Base-by-base conservation (phyloP, 1,140 invertebrate species). In the Hylaeus volcanicus region DNA sequence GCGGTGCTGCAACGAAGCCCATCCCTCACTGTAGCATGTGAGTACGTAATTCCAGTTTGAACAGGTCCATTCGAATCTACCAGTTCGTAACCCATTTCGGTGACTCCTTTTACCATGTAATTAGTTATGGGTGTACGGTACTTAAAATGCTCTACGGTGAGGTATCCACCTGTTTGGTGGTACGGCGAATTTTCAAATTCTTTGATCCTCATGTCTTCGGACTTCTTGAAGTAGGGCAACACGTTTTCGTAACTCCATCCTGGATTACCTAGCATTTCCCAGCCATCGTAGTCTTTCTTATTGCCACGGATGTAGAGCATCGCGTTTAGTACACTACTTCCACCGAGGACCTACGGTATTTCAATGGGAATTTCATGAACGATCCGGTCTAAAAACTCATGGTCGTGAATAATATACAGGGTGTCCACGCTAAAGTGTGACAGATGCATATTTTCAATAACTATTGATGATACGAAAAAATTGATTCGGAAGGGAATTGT, bases 221-320 rank as follows among this genome's bases (percentile, higher is more conserved):
- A 94, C 91, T 96, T 96, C 83, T 96, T 95, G 88, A 98, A 98
- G 88, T 98, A 98, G 60, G 96, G 96, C 45, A 98, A 93, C 65
- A 98, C 95, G 43, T 96, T 96, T 53, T 96, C 94, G 73, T 97
- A 96, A 37, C 96, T 94, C 95, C 97, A 98, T 15, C 95, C 97
- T 3, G 89, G 72, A 91, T 96, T 98, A 84, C 95, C 97, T 91
- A 95, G 88, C 55, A 92, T 91, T 97, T 86, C 95, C 97, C 92
- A 95, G 86, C 63, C 92, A 92, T 99, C 96, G 89, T 98, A 99
- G 92, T 98, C 98, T 4, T 91, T 93, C 56, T 94, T 95, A 92
- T 98, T 98, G 0, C 98, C 98, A 51, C 98, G 93, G 0, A 98
- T 95, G 85, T 98, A 98, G 56, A 98, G 94, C 97, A 98, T 98